Evolutionary conservation across 1,140 invertebrate genomes (phyloP).

Genomic region (Cherax quadricarinatus): DNA sequence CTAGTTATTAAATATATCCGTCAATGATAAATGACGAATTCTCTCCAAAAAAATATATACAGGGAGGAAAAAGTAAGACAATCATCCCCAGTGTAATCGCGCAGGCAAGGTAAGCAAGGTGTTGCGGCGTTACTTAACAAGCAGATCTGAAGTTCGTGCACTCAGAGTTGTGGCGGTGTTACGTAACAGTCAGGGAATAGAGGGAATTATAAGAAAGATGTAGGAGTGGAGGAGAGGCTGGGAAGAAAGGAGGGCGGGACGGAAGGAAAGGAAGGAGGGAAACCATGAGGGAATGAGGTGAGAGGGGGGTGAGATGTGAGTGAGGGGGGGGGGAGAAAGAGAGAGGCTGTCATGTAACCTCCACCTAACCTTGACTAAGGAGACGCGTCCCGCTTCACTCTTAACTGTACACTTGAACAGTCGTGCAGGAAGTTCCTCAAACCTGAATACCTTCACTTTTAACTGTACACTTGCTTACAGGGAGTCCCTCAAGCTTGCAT

Average conservation of each 20-base stretch:
- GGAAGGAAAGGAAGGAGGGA: constrained; percentile 10
- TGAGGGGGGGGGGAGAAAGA: background rate
- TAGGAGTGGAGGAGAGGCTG: background rate
- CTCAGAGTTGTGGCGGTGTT: too few species aligned
- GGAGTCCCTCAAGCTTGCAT: background rate
- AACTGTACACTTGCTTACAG: background rate
- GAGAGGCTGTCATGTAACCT: background rate
- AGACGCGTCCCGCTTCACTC: background rate
- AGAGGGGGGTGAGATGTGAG: too few species aligned
- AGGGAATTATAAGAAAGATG: too few species aligned
- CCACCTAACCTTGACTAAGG: background rate
- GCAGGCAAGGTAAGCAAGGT: too few species aligned
- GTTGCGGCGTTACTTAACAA: too few species aligned
- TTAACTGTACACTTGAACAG: background rate
- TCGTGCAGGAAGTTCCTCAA: background rate
- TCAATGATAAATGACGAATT: too few species aligned
- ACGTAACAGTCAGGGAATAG: too few species aligned
- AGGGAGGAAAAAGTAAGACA: too few species aligned
- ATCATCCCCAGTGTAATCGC: too few species aligned
- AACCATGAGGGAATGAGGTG: background rate
- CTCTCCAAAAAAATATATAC: background rate
- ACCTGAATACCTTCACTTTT: background rate
- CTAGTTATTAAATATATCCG: too few species aligned
- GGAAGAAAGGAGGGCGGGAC: background rate
- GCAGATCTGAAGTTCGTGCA: too few species aligned